A percentile compares a stretch with the other conserved stretches of the same genome.
phyloP scores from a whole-genome alignment of 92 coral and sea anemone species.

The Actinostola sp. region DNA sequence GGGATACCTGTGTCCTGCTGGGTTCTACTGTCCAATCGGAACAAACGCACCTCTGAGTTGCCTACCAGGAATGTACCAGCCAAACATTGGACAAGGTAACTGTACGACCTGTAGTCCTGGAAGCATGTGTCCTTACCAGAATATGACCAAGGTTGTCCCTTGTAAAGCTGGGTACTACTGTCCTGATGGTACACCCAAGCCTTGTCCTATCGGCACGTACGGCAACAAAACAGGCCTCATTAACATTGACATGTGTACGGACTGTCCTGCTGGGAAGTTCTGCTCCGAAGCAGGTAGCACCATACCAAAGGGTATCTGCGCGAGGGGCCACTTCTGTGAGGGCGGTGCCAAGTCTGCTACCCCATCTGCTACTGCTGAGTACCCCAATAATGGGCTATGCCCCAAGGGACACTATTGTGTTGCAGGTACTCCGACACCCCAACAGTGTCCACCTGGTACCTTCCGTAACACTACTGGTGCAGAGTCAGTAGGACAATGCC shows the following conservation, averaged over 20 bases:
- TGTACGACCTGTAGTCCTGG: slow-evolving; percentile 83
- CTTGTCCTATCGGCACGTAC: slow-evolving; percentile 95
- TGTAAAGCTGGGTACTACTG: slow-evolving; percentile 90
- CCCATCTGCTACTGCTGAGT: slow-evolving; percentile 61
- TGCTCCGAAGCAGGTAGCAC: slow-evolving; percentile 80
- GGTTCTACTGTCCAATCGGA: slow-evolving; percentile 84
- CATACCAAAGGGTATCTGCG: slow-evolving; percentile 72
- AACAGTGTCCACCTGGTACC: slow-evolving; percentile 89
- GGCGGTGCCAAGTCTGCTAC: slow-evolving; percentile 87
- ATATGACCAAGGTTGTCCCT: slow-evolving; percentile 82
- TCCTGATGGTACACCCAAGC: slow-evolving; percentile 78
- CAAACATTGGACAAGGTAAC: slow-evolving; percentile 76
- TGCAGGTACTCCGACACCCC: slow-evolving; percentile 79
- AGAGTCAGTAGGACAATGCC: slow-evolving; percentile 74
- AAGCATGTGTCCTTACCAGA: slow-evolving; percentile 89
- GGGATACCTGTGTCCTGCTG: slow-evolving; percentile 93
- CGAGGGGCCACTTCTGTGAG: slow-evolving; percentile 84
- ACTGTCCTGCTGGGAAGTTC: slow-evolving; percentile 84
- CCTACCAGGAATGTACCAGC: slow-evolving; percentile 87
- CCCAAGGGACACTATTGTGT: slow-evolving; percentile 82
- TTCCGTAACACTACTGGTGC: slow-evolving; percentile 99
- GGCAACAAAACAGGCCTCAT: slow-evolving; percentile 83
- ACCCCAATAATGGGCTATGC: slow-evolving; percentile 86
- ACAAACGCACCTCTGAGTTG: slow-evolving; percentile 75
- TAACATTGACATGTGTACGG: slow-evolving; percentile 69